These are phyloP conservation scores for Ciona savignyi DNA, from an alignment of 23 tunicate species.

Conservation along the genomic window DNA sequence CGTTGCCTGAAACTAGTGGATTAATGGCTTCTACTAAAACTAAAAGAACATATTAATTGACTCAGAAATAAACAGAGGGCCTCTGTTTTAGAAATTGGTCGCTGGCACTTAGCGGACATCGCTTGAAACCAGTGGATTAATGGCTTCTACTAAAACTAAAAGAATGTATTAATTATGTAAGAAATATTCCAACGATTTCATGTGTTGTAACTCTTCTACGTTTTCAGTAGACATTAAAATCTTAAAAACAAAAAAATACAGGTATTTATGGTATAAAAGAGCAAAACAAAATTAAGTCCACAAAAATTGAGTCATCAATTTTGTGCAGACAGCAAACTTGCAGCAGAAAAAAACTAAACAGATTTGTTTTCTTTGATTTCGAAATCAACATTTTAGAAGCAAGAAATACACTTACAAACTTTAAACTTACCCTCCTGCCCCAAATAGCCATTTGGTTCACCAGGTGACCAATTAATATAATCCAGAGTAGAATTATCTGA, in stretches of 20 bases:
- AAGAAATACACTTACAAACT: no score
- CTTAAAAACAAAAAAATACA: no score
- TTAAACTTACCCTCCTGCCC: constrained; percentile 52
- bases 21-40: no score
- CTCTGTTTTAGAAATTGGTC: not conserved
- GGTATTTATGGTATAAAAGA: not conserved
- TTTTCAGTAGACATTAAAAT: no score
- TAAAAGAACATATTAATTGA: no score
- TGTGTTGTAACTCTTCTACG: no score
- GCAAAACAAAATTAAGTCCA: not conserved
- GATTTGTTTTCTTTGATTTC: not conserved
- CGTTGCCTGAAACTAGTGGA: no score
- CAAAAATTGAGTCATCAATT: not conserved
- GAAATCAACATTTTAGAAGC: not conserved
- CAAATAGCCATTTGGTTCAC: constrained; percentile 68
- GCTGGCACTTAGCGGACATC: no score
- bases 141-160: no score
- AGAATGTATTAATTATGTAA: no score
- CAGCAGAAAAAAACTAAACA: not conserved
- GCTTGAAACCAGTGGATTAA: no score
- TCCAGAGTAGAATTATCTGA: constrained; percentile 50
- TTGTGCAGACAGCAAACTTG: not conserved
- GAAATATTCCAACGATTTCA: no score
- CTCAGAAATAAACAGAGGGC: not conserved
- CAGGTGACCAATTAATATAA: constrained; percentile 62